A percentile compares a stretch with the other conserved stretches of the same genome.
Evolutionary conservation across 2,888 invertebrate genomes (phyloP).

Genomic region (Drosophila conformis): DNA sequence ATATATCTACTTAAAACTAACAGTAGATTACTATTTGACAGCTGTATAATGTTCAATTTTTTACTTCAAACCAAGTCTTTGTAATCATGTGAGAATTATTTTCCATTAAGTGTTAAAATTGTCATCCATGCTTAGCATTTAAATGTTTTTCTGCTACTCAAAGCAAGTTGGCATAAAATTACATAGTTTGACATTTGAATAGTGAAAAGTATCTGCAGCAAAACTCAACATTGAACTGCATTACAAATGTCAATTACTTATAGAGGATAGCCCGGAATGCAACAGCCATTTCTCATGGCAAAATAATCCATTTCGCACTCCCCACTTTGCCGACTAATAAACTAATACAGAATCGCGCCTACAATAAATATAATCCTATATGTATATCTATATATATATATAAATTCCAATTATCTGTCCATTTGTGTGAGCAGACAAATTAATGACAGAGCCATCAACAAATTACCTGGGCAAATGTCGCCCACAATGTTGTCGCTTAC

Average conservation of each 20-base stretch:
- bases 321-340: not conserved
- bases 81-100: not conserved
- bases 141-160: not conserved
- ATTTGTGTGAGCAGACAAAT: constrained; percentile 35
- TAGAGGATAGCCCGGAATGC: not conserved
- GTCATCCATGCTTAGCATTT: not conserved
- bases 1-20: not conserved
- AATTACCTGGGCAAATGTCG: constrained; percentile 61
- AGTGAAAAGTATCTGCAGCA: not conserved
- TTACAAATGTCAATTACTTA: not conserved
- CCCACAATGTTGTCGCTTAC: constrained; percentile 32
- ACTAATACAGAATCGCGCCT: not conserved
- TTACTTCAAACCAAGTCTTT: not conserved
- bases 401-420: constrained; percentile 44
- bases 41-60: not conserved
- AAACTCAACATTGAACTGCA: not conserved
- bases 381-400: not conserved
- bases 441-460: constrained; percentile 56
- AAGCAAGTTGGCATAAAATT: not conserved
- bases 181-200: not conserved
- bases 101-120: not conserved
- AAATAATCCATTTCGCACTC: not conserved
- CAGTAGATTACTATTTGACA: not conserved
- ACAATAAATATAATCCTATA: not conserved
- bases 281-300: not conserved